A percentile compares a stretch with the other conserved stretches of the same genome.
Evolutionary conservation across 2,113 vertebrate species (phyloP).

Genomic region (Cariama cristata): DNA sequence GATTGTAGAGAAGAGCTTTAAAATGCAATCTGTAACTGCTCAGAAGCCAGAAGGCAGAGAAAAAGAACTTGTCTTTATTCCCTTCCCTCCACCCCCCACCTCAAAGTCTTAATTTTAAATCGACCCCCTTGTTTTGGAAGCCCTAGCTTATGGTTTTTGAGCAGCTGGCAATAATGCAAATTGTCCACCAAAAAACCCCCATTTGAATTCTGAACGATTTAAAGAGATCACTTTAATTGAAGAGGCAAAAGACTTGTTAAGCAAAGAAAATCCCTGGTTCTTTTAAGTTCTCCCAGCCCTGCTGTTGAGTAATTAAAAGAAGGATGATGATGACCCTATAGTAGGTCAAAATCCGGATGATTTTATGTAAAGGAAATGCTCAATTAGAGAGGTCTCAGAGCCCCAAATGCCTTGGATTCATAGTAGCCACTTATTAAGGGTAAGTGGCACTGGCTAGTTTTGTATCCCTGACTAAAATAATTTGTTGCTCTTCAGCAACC

Average conservation of each 20-base stretch:
- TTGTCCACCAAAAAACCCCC: background rate
- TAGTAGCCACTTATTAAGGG: background rate
- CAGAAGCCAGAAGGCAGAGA: background rate
- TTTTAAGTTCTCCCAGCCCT: conserved; percentile 33
- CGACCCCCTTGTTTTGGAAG: background rate
- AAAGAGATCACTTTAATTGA: conserved; percentile 49
- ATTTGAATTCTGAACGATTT: conserved; percentile 54
- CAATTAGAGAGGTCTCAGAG: background rate
- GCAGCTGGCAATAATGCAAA: conserved; percentile 61
- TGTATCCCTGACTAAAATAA: background rate
- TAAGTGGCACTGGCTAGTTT: background rate
- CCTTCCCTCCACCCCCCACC: background rate
- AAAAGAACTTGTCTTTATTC: conserved; percentile 6
- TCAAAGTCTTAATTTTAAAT: conserved; percentile 40
- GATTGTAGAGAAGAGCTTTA: background rate
- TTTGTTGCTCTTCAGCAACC: background rate
- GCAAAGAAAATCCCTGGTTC: conserved; percentile 23
- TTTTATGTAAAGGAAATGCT: conserved; percentile 46
- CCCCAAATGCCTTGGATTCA: background rate
- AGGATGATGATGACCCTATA: conserved; percentile 30
- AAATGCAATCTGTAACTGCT: background rate
- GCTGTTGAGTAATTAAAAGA: conserved; percentile 44
- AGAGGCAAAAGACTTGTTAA: conserved; percentile 31
- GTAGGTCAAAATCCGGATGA: conserved; percentile 51
- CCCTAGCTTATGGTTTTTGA: conserved; percentile 27